Evolutionary conservation across 2,113 vertebrate species (phyloP).

Genomic region (Oplegnathus fasciatus): DNA sequence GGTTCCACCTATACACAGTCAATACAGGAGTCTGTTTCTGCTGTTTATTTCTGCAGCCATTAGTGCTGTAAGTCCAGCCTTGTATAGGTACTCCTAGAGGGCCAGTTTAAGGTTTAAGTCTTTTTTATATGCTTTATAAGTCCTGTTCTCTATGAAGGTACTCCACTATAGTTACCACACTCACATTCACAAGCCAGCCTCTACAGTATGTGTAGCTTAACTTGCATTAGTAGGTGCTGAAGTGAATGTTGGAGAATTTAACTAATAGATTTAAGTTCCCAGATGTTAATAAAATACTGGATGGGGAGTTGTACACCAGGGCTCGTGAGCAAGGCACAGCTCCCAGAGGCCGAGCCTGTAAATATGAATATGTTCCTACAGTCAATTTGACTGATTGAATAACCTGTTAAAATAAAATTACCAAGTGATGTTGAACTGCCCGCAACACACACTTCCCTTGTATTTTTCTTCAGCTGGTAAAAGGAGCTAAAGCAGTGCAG

Average conservation of each 20-base stretch:
- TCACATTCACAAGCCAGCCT: conserved; percentile 16
- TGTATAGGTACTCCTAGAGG: conserved; percentile 54
- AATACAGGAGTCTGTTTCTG: conserved; percentile 47
- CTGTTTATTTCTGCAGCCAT: conserved; percentile 63
- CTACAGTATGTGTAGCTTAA: conserved; percentile 16
- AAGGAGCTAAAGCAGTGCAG: conserved; percentile 7
- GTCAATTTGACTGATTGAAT: conserved; percentile 58
- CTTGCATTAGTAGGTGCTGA: conserved; percentile 20
- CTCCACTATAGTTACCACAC: conserved; percentile 27
- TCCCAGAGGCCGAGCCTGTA: conserved; percentile 35
- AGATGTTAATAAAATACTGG: conserved; percentile 20
- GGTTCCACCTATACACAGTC: conserved; percentile 35
- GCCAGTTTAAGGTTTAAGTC: conserved; percentile 50
- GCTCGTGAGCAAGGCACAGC: conserved; percentile 41
- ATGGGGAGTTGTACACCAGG: neutral
- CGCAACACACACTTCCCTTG: conserved; percentile 32
- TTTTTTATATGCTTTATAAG: conserved; percentile 42
- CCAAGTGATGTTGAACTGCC: conserved; percentile 34
- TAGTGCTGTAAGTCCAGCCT: conserved; percentile 47
- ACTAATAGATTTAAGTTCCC: conserved; percentile 11
- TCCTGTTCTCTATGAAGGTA: conserved; percentile 43
- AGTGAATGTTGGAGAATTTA: conserved; percentile 16
- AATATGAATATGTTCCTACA: conserved; percentile 64
- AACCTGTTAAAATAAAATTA: conserved; percentile 58
- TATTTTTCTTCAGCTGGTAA: conserved; percentile 43